Conservation (phyloP, 2,888 invertebrate genomes). For the Mythimna pallens region DNA sequence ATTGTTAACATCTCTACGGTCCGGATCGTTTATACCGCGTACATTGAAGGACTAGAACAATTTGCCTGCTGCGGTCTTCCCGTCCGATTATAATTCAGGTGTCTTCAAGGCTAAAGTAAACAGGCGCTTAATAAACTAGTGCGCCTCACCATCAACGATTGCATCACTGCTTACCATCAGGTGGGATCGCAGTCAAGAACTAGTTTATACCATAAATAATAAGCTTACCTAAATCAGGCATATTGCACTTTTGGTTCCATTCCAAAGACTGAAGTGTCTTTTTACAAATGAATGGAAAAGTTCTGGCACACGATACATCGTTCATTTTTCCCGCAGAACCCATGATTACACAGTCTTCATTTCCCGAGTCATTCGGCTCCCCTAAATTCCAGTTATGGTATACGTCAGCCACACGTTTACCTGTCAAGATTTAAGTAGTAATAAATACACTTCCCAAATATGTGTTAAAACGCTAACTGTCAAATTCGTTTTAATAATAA, state of each 20-base stretch:
- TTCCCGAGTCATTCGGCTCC: constrained; percentile 18
- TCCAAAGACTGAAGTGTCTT: constrained; percentile 27
- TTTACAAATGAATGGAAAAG: constrained; percentile 20
- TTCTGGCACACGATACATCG: background rate
- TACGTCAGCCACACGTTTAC: constrained; percentile 32
- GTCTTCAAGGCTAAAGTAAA: too few relatives aligned
- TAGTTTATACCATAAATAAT: background rate
- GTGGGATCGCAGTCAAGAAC: too few relatives aligned
- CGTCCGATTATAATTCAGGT: too few relatives aligned
- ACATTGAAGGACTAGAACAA: too few relatives aligned
- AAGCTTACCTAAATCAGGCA: constrained; percentile 28
- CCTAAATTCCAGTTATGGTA: constrained; percentile 16
- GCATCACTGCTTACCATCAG: too few relatives aligned
- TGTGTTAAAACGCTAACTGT: background rate
- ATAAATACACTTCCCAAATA: background rate
- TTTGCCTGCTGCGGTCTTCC: too few relatives aligned
- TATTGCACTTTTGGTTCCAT: constrained; percentile 31
- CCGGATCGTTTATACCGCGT: too few relatives aligned
- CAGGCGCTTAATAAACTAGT: too few relatives aligned
- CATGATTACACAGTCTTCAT: constrained; percentile 9
- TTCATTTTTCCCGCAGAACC: background rate
- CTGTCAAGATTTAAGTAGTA: constrained; percentile 7
- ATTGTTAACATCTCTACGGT: too few relatives aligned
- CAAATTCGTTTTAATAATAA: too few relatives aligned
- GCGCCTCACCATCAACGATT: too few relatives aligned